These are phyloP conservation scores for Hippocampus kuda DNA, from an alignment of 2,797 vertebrate species.

Conservation along the genomic window DNA sequence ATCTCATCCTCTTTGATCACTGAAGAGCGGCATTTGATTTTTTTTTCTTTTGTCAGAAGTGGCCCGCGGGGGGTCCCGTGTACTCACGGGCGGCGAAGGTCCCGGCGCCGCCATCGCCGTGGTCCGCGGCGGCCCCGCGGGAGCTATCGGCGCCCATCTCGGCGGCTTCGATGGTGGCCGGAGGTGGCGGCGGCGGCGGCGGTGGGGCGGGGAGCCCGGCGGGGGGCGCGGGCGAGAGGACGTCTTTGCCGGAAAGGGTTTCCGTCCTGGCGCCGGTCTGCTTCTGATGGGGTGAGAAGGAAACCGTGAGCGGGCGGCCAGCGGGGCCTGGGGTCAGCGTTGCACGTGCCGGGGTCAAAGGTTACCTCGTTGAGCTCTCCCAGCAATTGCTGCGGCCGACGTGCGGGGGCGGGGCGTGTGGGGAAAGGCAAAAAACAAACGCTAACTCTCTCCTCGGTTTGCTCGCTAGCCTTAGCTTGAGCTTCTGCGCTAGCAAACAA, in stretches of 20 bases:
- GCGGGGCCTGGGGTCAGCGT: not conserved
- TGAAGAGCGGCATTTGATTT: no score
- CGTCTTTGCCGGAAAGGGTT: constrained; percentile 50
- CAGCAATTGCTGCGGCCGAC: constrained; percentile 77
- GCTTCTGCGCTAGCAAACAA: not conserved
- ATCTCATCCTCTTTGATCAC: no score
- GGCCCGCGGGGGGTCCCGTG: no score
- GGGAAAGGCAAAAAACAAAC: constrained; percentile 40
- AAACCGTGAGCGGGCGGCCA: not conserved
- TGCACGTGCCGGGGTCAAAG: not conserved
- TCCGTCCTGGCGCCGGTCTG: constrained; percentile 67
- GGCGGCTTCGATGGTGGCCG: constrained; percentile 32
- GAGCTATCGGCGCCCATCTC: constrained; percentile 27
- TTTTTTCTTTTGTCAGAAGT: no score
- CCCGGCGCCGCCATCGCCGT: constrained; percentile 56
- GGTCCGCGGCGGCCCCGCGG: constrained; percentile 54
- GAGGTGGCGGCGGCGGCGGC: constrained; percentile 60
- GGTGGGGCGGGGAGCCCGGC: constrained; percentile 42
- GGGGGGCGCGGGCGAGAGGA: constrained; percentile 47
- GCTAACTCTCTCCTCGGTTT: not conserved
- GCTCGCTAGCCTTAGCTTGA: not conserved
- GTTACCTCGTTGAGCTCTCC: constrained; percentile 94
- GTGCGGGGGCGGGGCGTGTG: constrained; percentile 17
- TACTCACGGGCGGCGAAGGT: constrained; percentile 71
- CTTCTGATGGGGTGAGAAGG: constrained; percentile 66